Conservation (phyloP, 2,113 vertebrate genomes). For the Chaetodon trifascialis region DNA sequence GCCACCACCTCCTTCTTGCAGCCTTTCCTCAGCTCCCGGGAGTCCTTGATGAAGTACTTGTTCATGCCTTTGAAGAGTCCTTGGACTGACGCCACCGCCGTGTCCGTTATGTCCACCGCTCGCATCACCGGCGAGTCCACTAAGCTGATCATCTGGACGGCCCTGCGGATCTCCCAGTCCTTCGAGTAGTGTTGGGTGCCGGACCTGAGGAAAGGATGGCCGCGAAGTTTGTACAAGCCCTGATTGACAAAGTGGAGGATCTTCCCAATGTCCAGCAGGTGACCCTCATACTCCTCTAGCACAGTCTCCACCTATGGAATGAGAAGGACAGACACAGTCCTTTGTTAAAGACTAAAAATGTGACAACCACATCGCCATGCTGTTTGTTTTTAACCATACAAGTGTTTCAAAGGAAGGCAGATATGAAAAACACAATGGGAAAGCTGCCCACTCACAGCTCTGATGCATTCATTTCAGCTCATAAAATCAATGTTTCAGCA, state of each 20-base stretch:
- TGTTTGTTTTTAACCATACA: too few species aligned
- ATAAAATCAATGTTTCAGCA: too few species aligned
- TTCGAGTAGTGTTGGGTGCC: slow-evolving; percentile 80
- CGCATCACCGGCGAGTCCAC: slow-evolving; percentile 65
- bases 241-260: slow-evolving; percentile 78
- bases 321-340: neutral
- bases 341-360: neutral
- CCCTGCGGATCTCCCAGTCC: slow-evolving; percentile 80
- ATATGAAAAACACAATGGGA: too few species aligned
- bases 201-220: slow-evolving; percentile 76
- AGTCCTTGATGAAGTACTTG: slow-evolving; percentile 81
- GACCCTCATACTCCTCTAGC: slow-evolving; percentile 68
- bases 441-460: too few species aligned
- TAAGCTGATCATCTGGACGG: slow-evolving; percentile 75
- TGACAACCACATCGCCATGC: too few species aligned
- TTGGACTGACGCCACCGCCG: slow-evolving; percentile 38
- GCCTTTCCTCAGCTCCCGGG: slow-evolving; percentile 78
- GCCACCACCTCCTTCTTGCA: slow-evolving; percentile 75
- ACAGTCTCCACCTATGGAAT: slow-evolving; percentile 67
- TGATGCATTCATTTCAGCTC: too few species aligned
- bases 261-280: slow-evolving; percentile 72
- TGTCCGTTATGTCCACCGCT: slow-evolving; percentile 35
- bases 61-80: slow-evolving; percentile 79
- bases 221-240: slow-evolving; percentile 73
- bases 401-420: too few species aligned